phyloP scores from a whole-genome alignment of 2,888 invertebrate species.

The Scaptomyza flava region DNA sequence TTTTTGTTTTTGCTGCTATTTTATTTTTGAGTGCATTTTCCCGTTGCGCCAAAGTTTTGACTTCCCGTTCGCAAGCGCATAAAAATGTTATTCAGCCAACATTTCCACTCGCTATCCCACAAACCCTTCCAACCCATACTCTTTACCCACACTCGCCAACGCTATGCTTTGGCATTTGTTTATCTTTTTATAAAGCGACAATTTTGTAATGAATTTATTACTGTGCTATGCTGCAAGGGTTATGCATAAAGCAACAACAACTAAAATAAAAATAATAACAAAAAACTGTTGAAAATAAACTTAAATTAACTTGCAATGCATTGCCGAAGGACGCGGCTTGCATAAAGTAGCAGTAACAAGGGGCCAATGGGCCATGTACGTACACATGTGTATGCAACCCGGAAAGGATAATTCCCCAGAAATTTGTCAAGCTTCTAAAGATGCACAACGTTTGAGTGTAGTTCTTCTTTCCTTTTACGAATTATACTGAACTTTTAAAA shows the following conservation, averaged over 20 bases:
- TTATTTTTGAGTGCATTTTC: constrained; percentile 71
- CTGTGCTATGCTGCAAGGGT: constrained; percentile 60
- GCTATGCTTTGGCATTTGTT: constrained; percentile 58
- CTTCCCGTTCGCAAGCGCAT: constrained; percentile 72
- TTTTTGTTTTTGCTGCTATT: constrained; percentile 30
- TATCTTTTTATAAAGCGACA: constrained; percentile 77
- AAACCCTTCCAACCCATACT: background rate
- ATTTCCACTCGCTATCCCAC: constrained; percentile 28
- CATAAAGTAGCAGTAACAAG: constrained; percentile 28
- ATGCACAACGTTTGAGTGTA: constrained; percentile 54
- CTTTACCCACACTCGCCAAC: background rate
- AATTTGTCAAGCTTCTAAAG: constrained; percentile 63
- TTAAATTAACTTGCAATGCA: constrained; percentile 72
- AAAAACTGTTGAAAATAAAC: constrained; percentile 63
- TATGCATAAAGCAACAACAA: constrained; percentile 58
- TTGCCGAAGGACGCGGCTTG: constrained; percentile 43
- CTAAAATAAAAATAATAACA: constrained; percentile 11
- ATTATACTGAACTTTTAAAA: constrained; percentile 10
- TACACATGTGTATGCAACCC: constrained; percentile 6
- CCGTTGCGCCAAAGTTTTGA: constrained; percentile 71
- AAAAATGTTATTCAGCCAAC: constrained; percentile 68
- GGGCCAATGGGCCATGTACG: constrained; percentile 23
- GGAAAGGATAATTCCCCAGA: constrained; percentile 51
- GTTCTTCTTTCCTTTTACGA: constrained; percentile 5
- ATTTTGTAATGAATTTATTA: constrained; percentile 77